Percentiles rank a stretch among this genome's conserved stretches.
phyloP scores from a whole-genome alignment of 2,797 vertebrate genomes.

The Antrozous pallidus region DNA sequence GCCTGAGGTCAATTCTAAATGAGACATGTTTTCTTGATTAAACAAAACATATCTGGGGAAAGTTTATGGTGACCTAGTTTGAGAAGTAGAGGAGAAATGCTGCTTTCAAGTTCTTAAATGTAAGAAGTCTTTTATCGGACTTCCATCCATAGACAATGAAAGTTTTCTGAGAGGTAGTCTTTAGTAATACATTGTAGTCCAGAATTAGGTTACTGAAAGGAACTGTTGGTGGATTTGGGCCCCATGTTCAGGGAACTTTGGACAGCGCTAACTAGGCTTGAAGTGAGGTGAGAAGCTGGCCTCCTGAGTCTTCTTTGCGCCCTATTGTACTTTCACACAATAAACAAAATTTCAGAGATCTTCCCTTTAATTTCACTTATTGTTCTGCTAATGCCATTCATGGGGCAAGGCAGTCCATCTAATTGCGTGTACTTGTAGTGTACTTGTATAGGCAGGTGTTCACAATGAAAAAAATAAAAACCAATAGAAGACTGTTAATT shows the following conservation, averaged over 20 bases:
- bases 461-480: conserved; percentile 69
- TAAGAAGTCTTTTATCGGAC: background rate
- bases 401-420: conserved; percentile 35
- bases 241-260: background rate
- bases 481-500: conserved; percentile 65
- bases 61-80: background rate
- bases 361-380: conserved; percentile 58
- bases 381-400: conserved; percentile 40
- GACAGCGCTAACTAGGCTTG: background rate
- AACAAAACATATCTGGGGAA: background rate
- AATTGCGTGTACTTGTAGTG: conserved; percentile 57
- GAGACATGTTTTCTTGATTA: background rate
- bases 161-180: background rate
- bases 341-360: conserved; percentile 47
- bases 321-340: background rate
- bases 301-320: background rate
- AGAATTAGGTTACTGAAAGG: background rate
- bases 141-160: conserved; percentile 12
- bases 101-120: conserved; percentile 5
- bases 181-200: background rate
- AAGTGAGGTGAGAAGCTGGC: background rate
- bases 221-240: background rate
- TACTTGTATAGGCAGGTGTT: conserved; percentile 62
- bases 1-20: background rate
- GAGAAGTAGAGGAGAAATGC: background rate